A percentile compares a stretch with the other conserved stretches of the same genome.
Conservation (phyloP, 1,140 invertebrate genomes). For the Heterodera schachtii region DNA sequence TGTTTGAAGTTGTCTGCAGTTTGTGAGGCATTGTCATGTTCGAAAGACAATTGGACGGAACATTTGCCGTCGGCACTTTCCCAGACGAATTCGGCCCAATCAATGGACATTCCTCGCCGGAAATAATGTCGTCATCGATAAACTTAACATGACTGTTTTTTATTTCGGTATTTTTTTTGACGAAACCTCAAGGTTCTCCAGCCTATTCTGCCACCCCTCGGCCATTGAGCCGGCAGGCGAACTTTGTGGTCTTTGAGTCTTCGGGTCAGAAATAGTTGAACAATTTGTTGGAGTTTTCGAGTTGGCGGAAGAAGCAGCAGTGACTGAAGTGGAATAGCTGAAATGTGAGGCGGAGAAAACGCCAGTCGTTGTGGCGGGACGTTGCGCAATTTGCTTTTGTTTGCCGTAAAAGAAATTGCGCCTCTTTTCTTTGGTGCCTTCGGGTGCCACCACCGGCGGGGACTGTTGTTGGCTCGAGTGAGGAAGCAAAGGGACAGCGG, state of each 20-base stretch:
- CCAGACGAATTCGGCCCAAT: background rate
- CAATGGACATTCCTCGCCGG: background rate
- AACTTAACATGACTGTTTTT: background rate
- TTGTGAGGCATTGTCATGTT: background rate
- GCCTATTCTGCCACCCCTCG: conserved; percentile 29
- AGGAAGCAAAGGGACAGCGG: background rate
- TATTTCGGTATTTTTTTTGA: background rate
- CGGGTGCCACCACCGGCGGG: background rate
- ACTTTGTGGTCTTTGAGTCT: conserved; percentile 7
- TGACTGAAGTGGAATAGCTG: background rate
- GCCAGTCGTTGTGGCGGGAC: conserved; percentile 6
- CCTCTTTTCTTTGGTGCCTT: conserved; percentile 1
- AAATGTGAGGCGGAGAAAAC: background rate
- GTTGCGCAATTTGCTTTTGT: background rate
- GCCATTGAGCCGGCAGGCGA: conserved; percentile 1
- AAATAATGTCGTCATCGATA: conserved; percentile 17
- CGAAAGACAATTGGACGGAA: background rate
- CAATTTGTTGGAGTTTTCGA: background rate
- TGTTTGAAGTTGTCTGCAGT: background rate
- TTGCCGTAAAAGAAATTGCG: background rate
- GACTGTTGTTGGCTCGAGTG: background rate
- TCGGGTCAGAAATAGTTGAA: background rate
- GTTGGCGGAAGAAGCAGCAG: conserved; percentile 7
- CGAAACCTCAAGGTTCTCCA: conserved; percentile 20
- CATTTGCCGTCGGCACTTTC: background rate